These are phyloP conservation scores for Drosophila simulans DNA, from an alignment of 1,140 invertebrate genomes.

Conservation along the genomic window DNA sequence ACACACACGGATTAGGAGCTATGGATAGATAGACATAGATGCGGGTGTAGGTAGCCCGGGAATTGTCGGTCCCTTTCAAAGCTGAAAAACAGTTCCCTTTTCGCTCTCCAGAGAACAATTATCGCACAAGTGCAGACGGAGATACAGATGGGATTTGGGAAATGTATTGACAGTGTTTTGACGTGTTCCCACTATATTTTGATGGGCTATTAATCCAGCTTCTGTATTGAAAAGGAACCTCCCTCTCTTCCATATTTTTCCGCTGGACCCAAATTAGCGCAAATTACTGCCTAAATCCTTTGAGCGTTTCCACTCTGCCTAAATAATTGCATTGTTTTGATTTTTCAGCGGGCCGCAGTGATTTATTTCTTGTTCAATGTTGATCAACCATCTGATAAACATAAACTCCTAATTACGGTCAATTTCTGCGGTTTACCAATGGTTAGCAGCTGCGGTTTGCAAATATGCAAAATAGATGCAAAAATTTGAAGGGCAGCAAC, in stretches of 20 bases:
- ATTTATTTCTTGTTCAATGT: slow-evolving; percentile 33
- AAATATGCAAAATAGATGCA: slow-evolving; percentile 25
- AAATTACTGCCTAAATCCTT: slow-evolving; percentile 41
- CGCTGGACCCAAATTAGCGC: slow-evolving; percentile 41
- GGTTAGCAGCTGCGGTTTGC: slow-evolving; percentile 50
- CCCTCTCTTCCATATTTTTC: neutral
- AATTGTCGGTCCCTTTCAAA: slow-evolving; percentile 61
- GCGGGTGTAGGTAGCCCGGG: slow-evolving; percentile 51
- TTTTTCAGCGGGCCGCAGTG: slow-evolving; percentile 31
- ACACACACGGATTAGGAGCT: slow-evolving; percentile 22
- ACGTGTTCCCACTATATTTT: slow-evolving; percentile 68
- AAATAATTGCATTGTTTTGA: slow-evolving; percentile 34
- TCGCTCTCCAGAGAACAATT: slow-evolving; percentile 56
- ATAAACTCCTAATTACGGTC: slow-evolving; percentile 32
- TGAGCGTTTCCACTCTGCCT: slow-evolving; percentile 28
- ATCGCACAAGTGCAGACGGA: slow-evolving; percentile 58
- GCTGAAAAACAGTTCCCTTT: slow-evolving; percentile 33
- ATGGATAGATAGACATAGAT: neutral
- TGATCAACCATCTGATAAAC: slow-evolving; percentile 43
- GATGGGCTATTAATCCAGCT: slow-evolving; percentile 42
- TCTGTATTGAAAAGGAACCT: too few species aligned
- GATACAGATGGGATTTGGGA: slow-evolving; percentile 24
- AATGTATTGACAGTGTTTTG: slow-evolving; percentile 74
- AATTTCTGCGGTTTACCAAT: slow-evolving; percentile 31
- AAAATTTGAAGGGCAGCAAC: neutral